Percentiles rank a stretch among this genome's conserved stretches.
phyloP scores from a whole-genome alignment of 2,888 invertebrate genomes.

The Vesta saturnalis region DNA sequence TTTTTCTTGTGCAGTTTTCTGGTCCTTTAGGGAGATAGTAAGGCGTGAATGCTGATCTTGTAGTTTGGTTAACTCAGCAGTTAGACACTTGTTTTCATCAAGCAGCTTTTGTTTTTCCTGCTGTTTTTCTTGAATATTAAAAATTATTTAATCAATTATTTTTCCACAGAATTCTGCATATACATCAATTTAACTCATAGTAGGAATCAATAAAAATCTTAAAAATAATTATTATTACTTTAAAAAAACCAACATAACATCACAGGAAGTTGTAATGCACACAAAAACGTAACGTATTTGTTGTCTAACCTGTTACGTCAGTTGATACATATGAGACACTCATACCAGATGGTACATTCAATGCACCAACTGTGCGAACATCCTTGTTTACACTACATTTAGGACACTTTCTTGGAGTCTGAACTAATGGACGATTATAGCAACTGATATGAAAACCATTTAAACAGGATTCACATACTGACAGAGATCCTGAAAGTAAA shows the following conservation, averaged over 20 bases:
- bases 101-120: slow-evolving; percentile 58
- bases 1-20: slow-evolving; percentile 56
- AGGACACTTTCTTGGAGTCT: slow-evolving; percentile 63
- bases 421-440: slow-evolving; percentile 63
- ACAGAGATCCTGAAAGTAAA: slow-evolving; percentile 59
- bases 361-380: slow-evolving; percentile 52
- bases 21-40: slow-evolving; percentile 58
- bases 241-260: background rate
- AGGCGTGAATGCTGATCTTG: slow-evolving; percentile 62
- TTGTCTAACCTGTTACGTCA: slow-evolving; percentile 56
- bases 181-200: background rate
- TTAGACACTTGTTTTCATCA: slow-evolving; percentile 57
- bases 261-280: slow-evolving; percentile 9
- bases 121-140: slow-evolving; percentile 58
- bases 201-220: background rate
- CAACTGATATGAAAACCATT: slow-evolving; percentile 66
- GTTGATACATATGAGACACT: slow-evolving; percentile 54
- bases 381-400: slow-evolving; percentile 60
- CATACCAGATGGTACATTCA: slow-evolving; percentile 57
- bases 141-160: slow-evolving; percentile 34
- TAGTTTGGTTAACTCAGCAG: slow-evolving; percentile 58
- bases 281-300: slow-evolving; percentile 32
- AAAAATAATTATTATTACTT: slow-evolving; percentile 3
- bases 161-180: slow-evolving; percentile 14
- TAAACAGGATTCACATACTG: slow-evolving; percentile 64